Evolutionary conservation across 2,797 vertebrate genomes (phyloP).

Genomic region (Syngnathus acus): DNA sequence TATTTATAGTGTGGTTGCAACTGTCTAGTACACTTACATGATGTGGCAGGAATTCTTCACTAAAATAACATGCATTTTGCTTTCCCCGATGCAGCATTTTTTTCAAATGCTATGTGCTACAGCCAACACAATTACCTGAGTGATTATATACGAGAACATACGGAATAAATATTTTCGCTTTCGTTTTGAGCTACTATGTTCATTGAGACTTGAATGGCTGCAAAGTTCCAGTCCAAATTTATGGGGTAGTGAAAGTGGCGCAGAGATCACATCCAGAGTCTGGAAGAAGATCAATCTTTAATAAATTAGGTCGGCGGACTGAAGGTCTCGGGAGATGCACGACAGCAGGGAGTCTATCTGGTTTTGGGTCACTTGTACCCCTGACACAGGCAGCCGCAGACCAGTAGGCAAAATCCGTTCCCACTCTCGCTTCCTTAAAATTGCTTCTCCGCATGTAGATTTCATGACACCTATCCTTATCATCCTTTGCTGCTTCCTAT

Average conservation of each 20-base stretch:
- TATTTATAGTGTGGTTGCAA: slow-evolving; percentile 3
- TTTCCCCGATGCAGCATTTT: slow-evolving; percentile 1
- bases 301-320: slow-evolving; percentile 62
- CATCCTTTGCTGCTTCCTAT: slow-evolving; percentile 37
- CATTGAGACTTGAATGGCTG: neutral
- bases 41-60: slow-evolving; percentile 1
- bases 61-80: slow-evolving; percentile 9
- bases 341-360: slow-evolving; percentile 45
- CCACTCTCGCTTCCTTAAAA: slow-evolving; percentile 30
- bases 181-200: neutral
- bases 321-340: slow-evolving; percentile 52
- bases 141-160: neutral
- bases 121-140: neutral
- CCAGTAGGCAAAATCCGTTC: slow-evolving; percentile 44
- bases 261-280: slow-evolving; percentile 53
- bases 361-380: slow-evolving; percentile 67
- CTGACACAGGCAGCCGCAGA: slow-evolving; percentile 48
- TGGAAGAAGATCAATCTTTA: slow-evolving; percentile 64
- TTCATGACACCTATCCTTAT: slow-evolving; percentile 25
- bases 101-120: neutral
- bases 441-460: slow-evolving; percentile 18
- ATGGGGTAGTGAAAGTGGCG: slow-evolving; percentile 25
- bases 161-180: neutral
- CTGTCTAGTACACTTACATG: slow-evolving; percentile 8
- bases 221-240: slow-evolving; percentile 1